These are phyloP conservation scores for Takifugu flavidus DNA, from an alignment of 2,113 vertebrate genomes.

Conservation along the genomic window DNA sequence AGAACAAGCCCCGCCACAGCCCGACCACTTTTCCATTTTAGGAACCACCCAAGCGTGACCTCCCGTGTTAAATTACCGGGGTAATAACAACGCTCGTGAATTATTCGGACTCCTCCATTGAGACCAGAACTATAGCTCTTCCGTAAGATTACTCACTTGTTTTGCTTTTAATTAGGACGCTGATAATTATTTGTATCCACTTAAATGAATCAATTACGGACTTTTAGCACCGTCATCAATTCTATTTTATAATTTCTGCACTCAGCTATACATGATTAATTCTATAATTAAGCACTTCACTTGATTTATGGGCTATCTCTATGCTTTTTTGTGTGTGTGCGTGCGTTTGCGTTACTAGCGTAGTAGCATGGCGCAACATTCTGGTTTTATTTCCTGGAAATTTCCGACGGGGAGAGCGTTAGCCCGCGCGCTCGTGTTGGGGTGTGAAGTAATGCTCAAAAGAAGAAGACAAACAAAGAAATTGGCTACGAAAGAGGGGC, in stretches of 20 bases:
- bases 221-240: constrained; percentile 54
- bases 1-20: constrained; percentile 29
- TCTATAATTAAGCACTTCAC: constrained; percentile 39
- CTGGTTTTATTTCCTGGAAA: too few species aligned
- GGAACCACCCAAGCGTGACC: background rate
- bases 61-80: constrained; percentile 30
- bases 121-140: constrained; percentile 33
- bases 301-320: constrained; percentile 48
- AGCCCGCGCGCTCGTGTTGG: background rate
- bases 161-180: constrained; percentile 53
- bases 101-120: constrained; percentile 32
- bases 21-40: too few species aligned
- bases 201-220: constrained; percentile 61
- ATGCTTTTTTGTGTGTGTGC: constrained; percentile 4
- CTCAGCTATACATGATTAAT: constrained; percentile 48
- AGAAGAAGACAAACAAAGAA: background rate
- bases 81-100: constrained; percentile 46
- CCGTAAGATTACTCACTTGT: constrained; percentile 47
- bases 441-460: constrained; percentile 7
- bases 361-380: background rate
- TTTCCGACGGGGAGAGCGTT: background rate
- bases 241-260: constrained; percentile 48
- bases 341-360: constrained; percentile 25
- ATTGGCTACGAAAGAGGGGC: constrained; percentile 13
- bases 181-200: constrained; percentile 64